phyloP scores from a whole-genome alignment of 35 echinoderm and acorn worm species.

The Holothuria glaberrima region DNA sequence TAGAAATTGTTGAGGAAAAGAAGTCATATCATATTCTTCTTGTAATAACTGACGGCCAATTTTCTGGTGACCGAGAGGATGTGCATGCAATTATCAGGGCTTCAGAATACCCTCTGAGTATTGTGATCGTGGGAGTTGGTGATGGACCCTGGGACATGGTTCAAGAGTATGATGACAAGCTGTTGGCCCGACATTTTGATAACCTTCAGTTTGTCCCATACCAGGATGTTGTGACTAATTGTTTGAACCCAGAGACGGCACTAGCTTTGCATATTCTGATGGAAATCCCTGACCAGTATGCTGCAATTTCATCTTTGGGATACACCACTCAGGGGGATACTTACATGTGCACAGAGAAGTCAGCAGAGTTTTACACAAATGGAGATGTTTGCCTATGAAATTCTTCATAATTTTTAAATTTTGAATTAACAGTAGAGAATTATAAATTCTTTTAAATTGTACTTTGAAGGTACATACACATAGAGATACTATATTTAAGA shows the following conservation, averaged over 20 bases:
- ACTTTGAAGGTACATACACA: too few species aligned
- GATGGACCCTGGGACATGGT: conserved; percentile 90
- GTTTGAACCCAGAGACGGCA: conserved; percentile 80
- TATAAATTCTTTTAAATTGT: too few species aligned
- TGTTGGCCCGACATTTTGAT: conserved; percentile 82
- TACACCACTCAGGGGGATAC: conserved; percentile 41
- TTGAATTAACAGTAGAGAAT: too few species aligned
- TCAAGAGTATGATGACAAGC: conserved; percentile 88
- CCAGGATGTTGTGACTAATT: conserved; percentile 83
- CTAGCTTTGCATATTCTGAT: conserved; percentile 89
- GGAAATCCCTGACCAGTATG: conserved; percentile 97
- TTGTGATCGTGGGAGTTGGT: conserved; percentile 88
- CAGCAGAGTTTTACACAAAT: too few species aligned
- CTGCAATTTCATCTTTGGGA: conserved; percentile 83
- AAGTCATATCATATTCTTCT: conserved; percentile 86
- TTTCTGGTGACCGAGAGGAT: conserved; percentile 52
- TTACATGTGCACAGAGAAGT: too few species aligned
- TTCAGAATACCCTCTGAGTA: conserved; percentile 89
- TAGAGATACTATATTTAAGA: too few species aligned
- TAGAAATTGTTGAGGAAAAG: conserved; percentile 77
- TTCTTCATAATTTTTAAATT: too few species aligned
- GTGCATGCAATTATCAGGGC: conserved; percentile 78
- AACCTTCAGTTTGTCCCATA: conserved; percentile 99
- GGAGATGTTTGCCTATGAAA: too few species aligned
- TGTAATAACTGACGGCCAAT: conserved; percentile 86